These are phyloP conservation scores for Phoenicopterus ruber DNA, from an alignment of 2,113 vertebrate genomes.

Conservation along the genomic window DNA sequence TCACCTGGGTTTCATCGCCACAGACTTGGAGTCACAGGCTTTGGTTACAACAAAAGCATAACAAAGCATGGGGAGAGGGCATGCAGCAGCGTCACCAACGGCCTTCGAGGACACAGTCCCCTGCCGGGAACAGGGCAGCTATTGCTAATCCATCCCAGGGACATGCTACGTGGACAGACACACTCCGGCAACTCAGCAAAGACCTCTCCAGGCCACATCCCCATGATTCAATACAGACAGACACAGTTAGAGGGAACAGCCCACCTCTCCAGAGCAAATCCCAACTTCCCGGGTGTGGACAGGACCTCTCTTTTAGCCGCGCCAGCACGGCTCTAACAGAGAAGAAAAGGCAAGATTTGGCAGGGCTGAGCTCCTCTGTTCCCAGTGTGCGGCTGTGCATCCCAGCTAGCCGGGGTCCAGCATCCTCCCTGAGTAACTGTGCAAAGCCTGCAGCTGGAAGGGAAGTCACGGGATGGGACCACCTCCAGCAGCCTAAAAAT, in stretches of 20 bases:
- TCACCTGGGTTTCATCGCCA: background rate
- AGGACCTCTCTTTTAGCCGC: background rate
- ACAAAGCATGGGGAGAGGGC: rapidly evolving
- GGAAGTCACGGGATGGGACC: background rate
- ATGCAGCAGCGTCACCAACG: background rate
- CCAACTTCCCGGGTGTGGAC: background rate
- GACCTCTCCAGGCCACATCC: background rate
- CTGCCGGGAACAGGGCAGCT: background rate
- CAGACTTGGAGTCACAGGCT: background rate
- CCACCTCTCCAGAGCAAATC: background rate
- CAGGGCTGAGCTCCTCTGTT: background rate
- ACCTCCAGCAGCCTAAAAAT: background rate
- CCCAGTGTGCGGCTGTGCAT: rapidly evolving
- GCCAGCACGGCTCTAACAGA: background rate
- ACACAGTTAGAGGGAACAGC: background rate
- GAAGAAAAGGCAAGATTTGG: background rate
- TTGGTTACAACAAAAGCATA: background rate
- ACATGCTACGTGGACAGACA: background rate
- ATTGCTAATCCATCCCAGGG: background rate
- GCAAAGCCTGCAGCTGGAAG: conserved; percentile 29
- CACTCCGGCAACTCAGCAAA: rapidly evolving
- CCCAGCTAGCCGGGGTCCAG: background rate
- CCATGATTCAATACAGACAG: rapidly evolving
- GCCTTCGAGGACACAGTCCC: background rate
- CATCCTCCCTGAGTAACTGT: background rate